A percentile compares a stretch with the other conserved stretches of the same genome.
Evolutionary conservation across 2,797 vertebrate species (phyloP).

Genomic region (Otolemur crassicaudatus): DNA sequence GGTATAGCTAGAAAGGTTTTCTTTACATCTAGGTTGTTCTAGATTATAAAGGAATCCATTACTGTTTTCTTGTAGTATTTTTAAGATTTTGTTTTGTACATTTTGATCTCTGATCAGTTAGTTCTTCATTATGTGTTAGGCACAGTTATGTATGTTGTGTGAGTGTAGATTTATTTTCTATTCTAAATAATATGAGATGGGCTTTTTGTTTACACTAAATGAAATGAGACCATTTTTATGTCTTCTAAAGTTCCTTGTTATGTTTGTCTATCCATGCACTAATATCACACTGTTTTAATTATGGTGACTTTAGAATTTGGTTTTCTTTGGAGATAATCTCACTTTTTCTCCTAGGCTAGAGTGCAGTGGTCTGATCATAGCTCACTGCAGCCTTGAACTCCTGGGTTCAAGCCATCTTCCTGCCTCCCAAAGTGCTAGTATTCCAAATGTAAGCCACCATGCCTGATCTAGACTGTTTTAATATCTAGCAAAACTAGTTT

Average conservation of each 20-base stretch:
- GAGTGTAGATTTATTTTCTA: not conserved
- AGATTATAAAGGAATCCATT: not conserved
- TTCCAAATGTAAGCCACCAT: not conserved
- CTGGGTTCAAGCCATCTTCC: not conserved
- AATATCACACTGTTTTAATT: not conserved
- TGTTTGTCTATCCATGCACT: not conserved
- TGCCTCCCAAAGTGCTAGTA: not conserved
- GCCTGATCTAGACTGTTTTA: not conserved
- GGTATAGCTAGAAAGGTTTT: not conserved
- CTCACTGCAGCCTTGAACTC: not conserved
- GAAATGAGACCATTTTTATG: not conserved
- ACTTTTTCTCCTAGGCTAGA: not conserved
- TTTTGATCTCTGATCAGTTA: not conserved
- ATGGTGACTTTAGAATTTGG: not conserved
- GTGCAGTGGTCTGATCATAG: not conserved
- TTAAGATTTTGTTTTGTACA: not conserved
- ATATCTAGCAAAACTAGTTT: not conserved
- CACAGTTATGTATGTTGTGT: not conserved
- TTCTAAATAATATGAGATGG: not conserved
- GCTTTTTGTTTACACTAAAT: not conserved
- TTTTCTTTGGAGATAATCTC: not conserved
- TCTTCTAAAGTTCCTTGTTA: not conserved
- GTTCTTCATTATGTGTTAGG: not conserved
- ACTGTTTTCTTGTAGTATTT: not conserved
- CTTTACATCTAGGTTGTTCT: not conserved